These are phyloP conservation scores for Crotalus tigris DNA, from an alignment of 2,113 vertebrate species.

Conservation along the genomic window DNA sequence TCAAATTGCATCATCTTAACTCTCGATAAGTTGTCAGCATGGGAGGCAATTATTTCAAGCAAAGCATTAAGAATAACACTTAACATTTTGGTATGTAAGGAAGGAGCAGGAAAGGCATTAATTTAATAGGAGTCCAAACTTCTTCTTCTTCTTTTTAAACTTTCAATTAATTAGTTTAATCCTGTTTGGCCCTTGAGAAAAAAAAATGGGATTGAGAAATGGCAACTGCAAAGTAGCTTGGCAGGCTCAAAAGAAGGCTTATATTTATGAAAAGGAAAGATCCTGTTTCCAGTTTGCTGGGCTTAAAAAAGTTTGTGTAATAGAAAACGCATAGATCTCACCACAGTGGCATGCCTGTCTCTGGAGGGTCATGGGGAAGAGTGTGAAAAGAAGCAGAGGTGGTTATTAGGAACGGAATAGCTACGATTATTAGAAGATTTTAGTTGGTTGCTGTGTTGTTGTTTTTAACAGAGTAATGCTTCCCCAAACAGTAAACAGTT, in stretches of 20 bases:
- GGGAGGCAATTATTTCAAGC: constrained; percentile 54
- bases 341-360: constrained; percentile 35
- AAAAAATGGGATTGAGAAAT: neutral
- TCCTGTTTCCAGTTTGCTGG: constrained; percentile 27
- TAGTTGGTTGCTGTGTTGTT: constrained; percentile 18
- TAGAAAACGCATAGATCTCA: constrained; percentile 41
- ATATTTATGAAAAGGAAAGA: neutral
- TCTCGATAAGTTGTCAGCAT: constrained; percentile 49
- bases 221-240: no score
- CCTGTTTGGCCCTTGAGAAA: neutral
- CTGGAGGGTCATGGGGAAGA: constrained; percentile 9
- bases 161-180: constrained; percentile 19
- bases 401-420: neutral
- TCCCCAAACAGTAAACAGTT: rapidly evolving
- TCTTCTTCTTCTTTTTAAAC: neutral
- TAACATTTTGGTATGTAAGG: neutral
- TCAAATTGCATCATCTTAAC: constrained; percentile 33
- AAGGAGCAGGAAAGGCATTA: neutral
- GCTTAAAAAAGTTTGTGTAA: constrained; percentile 45
- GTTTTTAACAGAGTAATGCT: constrained; percentile 5
- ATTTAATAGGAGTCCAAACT: neutral
- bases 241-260: constrained; percentile 7
- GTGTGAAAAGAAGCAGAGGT: neutral
- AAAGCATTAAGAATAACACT: constrained; percentile 31
- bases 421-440: neutral